phyloP scores from a whole-genome alignment of 2,113 vertebrate genomes.

The Pseudorhombus dupliciocellatus region DNA sequence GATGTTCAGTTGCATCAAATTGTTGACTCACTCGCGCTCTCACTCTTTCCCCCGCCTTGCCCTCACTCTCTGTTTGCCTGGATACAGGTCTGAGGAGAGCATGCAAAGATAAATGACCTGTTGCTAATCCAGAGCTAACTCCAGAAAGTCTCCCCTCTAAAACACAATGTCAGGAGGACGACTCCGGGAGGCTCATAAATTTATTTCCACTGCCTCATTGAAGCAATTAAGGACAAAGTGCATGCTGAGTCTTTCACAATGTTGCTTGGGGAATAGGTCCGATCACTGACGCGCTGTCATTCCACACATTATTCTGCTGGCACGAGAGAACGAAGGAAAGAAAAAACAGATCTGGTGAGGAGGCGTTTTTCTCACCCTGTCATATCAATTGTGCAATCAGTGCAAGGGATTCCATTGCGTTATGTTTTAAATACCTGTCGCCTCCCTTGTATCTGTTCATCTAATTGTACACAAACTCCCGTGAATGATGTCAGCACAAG shows the following conservation, averaged over 20 bases:
- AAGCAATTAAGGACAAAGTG: conserved; percentile 72
- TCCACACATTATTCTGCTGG: conserved; percentile 55
- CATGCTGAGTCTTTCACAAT: conserved; percentile 65
- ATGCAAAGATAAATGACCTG: conserved; percentile 50
- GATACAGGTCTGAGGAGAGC: conserved; percentile 45
- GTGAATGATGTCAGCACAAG: conserved; percentile 35
- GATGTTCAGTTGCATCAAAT: conserved; percentile 66
- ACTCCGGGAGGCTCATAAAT: conserved; percentile 61
- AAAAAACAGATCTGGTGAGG: neutral
- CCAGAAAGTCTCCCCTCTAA: conserved; percentile 41
- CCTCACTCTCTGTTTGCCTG: conserved; percentile 49
- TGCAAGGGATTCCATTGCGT: conserved; percentile 49
- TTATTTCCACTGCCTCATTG: conserved; percentile 65
- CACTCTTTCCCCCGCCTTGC: conserved; percentile 30
- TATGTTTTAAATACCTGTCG: conserved; percentile 54
- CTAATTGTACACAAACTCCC: conserved; percentile 31
- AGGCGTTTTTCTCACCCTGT: conserved; percentile 15
- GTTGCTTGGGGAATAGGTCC: conserved; percentile 59
- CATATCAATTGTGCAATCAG: conserved; percentile 55
- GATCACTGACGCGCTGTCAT: conserved; percentile 65
- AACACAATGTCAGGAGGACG: conserved; percentile 47
- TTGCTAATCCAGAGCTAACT: conserved; percentile 54
- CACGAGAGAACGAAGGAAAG: neutral
- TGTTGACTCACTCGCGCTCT: conserved; percentile 50
- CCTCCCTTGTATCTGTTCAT: conserved; percentile 41